Conservation (phyloP, 2,888 invertebrate genomes). For the Dastarcus helophoroides region DNA sequence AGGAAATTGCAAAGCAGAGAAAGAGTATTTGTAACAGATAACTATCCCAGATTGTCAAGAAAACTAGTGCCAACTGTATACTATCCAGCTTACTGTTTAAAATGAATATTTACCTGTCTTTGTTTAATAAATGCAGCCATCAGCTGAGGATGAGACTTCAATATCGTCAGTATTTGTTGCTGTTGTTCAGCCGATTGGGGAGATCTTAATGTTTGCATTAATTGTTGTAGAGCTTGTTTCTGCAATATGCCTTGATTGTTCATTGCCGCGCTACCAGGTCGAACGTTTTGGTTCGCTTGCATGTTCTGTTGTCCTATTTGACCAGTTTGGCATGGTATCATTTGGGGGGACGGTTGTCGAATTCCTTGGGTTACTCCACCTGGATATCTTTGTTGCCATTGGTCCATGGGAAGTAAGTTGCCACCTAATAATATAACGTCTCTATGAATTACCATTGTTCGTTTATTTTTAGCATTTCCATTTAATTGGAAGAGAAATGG, state of each 20-base stretch:
- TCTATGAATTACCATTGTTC: too few relatives aligned
- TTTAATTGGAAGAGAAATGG: too few relatives aligned
- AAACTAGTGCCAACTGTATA: too few relatives aligned
- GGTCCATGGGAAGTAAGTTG: constrained; percentile 44
- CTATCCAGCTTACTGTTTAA: too few relatives aligned
- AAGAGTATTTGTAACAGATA: too few relatives aligned
- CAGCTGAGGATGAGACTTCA: constrained; percentile 87
- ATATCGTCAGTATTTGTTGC: constrained; percentile 75
- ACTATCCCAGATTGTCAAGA: too few relatives aligned
- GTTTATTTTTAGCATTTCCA: too few relatives aligned
- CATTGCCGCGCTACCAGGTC: constrained; percentile 33
- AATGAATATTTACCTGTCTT: constrained; percentile 45
- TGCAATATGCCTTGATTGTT: constrained; percentile 33
- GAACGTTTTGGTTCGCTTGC: constrained; percentile 26
- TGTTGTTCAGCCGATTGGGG: constrained; percentile 89
- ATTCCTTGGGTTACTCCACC: constrained; percentile 35
- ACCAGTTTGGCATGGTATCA: constrained; percentile 36
- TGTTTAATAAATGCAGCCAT: constrained; percentile 94
- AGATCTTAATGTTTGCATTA: constrained; percentile 81
- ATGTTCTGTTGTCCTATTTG: constrained; percentile 27
- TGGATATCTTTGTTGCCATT: constrained; percentile 43
- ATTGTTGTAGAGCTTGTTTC: constrained; percentile 66
- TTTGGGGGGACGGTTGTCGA: constrained; percentile 40
- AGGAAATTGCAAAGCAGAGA: too few relatives aligned
- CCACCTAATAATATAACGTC: too few relatives aligned